A percentile compares a stretch with the other conserved stretches of the same genome.
Conservation (phyloP, 1,140 invertebrate species). For the Nasonia giraulti region DNA sequence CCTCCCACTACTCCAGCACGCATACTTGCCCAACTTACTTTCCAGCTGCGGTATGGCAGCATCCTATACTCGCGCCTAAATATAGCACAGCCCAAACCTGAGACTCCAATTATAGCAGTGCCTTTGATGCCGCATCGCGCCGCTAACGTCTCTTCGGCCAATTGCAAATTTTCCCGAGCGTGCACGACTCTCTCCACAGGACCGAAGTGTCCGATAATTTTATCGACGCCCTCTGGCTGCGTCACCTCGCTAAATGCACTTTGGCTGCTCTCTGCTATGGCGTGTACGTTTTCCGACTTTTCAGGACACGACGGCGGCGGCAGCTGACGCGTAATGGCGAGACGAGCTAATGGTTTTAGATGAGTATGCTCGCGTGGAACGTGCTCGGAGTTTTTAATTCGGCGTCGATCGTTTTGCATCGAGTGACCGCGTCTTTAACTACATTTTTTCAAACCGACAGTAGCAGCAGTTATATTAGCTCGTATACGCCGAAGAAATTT, state of each 20-base stretch:
- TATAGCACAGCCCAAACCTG: constrained; percentile 67
- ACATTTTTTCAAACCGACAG: no score
- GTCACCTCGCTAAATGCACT: constrained; percentile 35
- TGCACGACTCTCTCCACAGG: background rate
- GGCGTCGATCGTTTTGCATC: no score
- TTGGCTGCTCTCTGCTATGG: background rate
- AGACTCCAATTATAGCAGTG: constrained; percentile 68
- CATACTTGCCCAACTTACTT: constrained; percentile 28
- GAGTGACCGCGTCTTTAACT: no score
- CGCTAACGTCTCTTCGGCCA: constrained; percentile 53
- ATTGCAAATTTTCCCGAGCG: constrained; percentile 10
- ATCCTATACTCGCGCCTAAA: constrained; percentile 58
- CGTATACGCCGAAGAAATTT: no score
- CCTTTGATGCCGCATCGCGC: constrained; percentile 68
- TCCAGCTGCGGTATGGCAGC: constrained; percentile 4
- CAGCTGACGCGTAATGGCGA: background rate
- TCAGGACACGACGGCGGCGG: background rate
- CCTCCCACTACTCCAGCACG: constrained; percentile 57
- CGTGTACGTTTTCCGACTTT: background rate
- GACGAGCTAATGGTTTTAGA: constrained; percentile 30
- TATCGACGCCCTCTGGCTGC: constrained; percentile 56
- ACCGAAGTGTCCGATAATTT: constrained; percentile 62
- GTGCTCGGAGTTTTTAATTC: background rate
- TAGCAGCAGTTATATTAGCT: no score
- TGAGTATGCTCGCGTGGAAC: background rate